phyloP scores from a whole-genome alignment of 2,888 invertebrate species.

The Heliconius ismenius region DNA sequence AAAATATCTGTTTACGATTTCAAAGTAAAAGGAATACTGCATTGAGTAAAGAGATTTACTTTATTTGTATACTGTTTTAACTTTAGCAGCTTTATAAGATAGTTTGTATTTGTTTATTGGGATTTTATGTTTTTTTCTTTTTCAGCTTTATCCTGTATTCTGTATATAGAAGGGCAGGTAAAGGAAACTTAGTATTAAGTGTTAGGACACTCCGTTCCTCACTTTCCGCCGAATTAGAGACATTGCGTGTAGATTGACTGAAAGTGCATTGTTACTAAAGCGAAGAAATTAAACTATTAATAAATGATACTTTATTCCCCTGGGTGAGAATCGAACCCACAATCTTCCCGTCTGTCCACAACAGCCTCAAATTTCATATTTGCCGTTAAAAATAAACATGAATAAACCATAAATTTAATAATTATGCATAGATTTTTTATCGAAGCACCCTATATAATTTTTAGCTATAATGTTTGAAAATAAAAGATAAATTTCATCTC shows the following conservation, averaged over 20 bases:
- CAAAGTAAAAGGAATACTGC: neutral
- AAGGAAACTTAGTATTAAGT: too few relatives aligned
- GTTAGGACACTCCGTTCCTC: too few relatives aligned
- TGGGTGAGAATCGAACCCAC: too few relatives aligned
- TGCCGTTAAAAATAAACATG: too few relatives aligned
- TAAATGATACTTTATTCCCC: neutral
- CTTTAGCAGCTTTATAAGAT: neutral
- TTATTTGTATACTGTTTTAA: slow-evolving; percentile 1
- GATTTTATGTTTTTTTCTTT: neutral
- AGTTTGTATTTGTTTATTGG: neutral
- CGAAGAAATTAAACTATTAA: neutral
- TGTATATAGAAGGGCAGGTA: neutral
- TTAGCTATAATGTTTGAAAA: neutral
- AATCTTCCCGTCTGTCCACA: neutral
- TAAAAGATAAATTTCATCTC: neutral
- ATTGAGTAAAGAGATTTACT: neutral
- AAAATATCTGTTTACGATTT: slow-evolving; percentile 20
- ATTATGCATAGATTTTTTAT: neutral
- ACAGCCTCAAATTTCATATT: too few relatives aligned
- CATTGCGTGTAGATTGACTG: too few relatives aligned
- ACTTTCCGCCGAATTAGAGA: too few relatives aligned
- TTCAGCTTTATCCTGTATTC: neutral
- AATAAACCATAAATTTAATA: too few relatives aligned
- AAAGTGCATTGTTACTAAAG: neutral
- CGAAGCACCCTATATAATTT: neutral